Percentiles rank a stretch among this genome's conserved stretches.
These are phyloP conservation scores for Odontamblyopus lacepedii DNA, from an alignment of 2,797 vertebrate genomes.

Conservation along the genomic window DNA sequence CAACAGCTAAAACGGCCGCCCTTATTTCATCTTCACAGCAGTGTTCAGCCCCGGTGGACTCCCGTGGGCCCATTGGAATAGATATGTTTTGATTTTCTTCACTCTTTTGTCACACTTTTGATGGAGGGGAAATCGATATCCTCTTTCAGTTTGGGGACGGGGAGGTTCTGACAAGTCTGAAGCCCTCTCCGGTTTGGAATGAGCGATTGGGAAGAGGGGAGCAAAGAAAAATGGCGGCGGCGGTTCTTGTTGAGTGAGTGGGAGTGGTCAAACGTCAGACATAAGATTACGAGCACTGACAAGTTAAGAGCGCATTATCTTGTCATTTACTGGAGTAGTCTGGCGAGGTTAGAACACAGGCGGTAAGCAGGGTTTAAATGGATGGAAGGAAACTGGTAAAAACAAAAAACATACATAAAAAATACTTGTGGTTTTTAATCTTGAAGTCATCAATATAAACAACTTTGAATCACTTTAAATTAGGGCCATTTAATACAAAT, in stretches of 20 bases:
- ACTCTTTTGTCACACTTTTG: constrained; percentile 46
- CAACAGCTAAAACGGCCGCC: constrained; percentile 4
- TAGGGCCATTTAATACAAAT: too few species aligned
- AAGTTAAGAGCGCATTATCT: background rate
- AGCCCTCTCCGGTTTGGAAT: constrained; percentile 41
- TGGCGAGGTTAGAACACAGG: background rate
- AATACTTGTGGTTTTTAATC: background rate
- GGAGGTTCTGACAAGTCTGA: constrained; percentile 30
- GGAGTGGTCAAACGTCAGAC: background rate
- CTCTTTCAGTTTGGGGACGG: constrained; percentile 34
- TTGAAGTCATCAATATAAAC: too few species aligned
- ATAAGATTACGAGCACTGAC: constrained; percentile 5
- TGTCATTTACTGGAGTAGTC: background rate
- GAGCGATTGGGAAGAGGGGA: constrained; percentile 30
- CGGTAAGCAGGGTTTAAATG: background rate
- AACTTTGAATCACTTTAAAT: too few species aligned
- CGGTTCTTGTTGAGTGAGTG: background rate
- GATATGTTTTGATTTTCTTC: constrained; percentile 38
- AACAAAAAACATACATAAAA: background rate
- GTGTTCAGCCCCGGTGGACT: constrained; percentile 7
- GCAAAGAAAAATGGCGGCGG: background rate
- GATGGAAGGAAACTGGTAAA: background rate
- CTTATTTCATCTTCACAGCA: background rate
- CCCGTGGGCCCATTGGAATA: background rate
- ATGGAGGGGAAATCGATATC: constrained; percentile 55